phyloP scores from a whole-genome alignment of 2,797 vertebrate species.

The Danio tinwini region DNA sequence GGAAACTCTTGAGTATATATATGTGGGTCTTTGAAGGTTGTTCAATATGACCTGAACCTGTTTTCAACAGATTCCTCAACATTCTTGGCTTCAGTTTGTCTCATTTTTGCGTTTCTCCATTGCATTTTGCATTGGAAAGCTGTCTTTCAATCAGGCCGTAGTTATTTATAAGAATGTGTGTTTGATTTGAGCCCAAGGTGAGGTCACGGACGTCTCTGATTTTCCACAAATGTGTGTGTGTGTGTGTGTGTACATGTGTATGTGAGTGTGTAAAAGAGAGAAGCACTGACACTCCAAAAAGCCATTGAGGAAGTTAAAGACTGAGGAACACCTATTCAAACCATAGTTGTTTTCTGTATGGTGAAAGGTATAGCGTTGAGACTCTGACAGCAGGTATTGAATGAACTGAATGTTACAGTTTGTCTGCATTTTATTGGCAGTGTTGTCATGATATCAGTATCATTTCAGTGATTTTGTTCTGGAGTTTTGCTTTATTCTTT shows the following conservation, averaged over 20 bases:
- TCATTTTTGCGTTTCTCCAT: too few relatives aligned
- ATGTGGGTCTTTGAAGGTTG: background rate
- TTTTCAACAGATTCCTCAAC: background rate
- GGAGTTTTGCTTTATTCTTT: conserved; percentile 10
- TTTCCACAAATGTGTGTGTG: background rate
- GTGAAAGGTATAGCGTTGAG: background rate
- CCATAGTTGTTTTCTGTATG: conserved; percentile 13
- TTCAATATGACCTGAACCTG: background rate
- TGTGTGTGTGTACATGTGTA: background rate
- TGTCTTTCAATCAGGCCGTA: conserved; percentile 1
- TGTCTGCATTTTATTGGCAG: conserved; percentile 22
- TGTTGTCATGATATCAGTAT: conserved; percentile 36
- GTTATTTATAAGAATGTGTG: background rate
- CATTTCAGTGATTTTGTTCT: conserved; percentile 16
- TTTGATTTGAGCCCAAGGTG: background rate
- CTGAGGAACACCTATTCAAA: background rate
- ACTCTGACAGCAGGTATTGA: background rate
- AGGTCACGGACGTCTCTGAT: background rate
- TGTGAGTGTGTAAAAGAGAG: background rate
- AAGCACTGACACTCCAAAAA: conserved; percentile 11
- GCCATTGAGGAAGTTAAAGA: background rate
- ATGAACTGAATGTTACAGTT: conserved; percentile 16
- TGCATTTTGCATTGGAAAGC: background rate
- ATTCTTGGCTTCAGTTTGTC: background rate
- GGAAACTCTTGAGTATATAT: background rate